Evolutionary conservation across 2,113 vertebrate genomes (phyloP), one percentile per base, ranked within the genome.

Genomic region (Tursiops truncatus): DNA sequence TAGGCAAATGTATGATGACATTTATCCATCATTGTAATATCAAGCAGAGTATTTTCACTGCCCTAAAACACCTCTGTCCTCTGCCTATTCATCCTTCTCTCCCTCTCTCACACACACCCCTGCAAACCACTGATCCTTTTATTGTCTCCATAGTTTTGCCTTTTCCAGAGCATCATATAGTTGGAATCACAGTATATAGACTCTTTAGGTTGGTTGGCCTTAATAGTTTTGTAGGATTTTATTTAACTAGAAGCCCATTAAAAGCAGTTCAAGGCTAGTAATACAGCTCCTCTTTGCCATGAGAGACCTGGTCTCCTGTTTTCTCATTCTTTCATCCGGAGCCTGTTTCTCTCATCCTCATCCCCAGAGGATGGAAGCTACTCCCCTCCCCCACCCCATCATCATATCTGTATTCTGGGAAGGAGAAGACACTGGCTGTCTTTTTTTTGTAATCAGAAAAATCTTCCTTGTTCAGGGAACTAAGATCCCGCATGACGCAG

Each of bases 81-180:
- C 56, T 62, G 33, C 38, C 74, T 63, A 0, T 31, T 62, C 31
- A 71, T 60, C 60, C 62, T 41, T 89, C 31, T 13, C 28, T 9
- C 21, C 41, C 44, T 76, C 70, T 7, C 38, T 8, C 21, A 6
- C 31, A n/a, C 63, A 17, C 31, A 26, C 31, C 56, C 31, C 70
- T 60, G 68, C n/a, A 25, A 70, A 47, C 74, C 18, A 47, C 18
- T 88, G 33, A 56, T 58, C 8, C 60, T 74, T 83, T 83, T 47
- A 65, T 50, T 82, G 4, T 74, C 36, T 56, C 47, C 68, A 67
- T 23, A 76, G 36, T 90, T 90, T 89, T 65, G 70, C 56, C 79
- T 81, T 71, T 81, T 81, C 53, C 47, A 89, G 41, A 71, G 80
- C 47, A 50, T 71, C 84, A 50, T 41, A 6, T 41, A 26, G 15